phyloP scores from a whole-genome alignment of 2,888 invertebrate species.

The Panopea generosa region DNA sequence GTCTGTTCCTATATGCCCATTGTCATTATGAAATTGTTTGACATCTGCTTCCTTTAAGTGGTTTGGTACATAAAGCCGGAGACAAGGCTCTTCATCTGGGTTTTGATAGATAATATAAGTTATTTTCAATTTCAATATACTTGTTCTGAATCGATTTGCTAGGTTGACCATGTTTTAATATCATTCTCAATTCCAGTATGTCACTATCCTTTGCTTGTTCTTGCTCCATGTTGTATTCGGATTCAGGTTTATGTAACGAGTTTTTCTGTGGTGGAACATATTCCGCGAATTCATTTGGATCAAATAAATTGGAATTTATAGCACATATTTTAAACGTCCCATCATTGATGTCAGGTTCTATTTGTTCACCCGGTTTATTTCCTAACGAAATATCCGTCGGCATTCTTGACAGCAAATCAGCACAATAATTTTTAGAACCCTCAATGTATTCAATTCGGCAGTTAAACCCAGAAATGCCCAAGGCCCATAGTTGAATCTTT shows the following conservation, averaged over 20 bases:
- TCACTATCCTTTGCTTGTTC: slow-evolving; percentile 32
- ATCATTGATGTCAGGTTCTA: no score
- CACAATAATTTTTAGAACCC: slow-evolving; percentile 21
- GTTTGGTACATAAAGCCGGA: slow-evolving; percentile 4
- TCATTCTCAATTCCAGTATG: slow-evolving; percentile 16
- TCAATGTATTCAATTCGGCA: slow-evolving; percentile 40
- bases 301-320: no score
- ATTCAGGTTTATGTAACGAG: slow-evolving; percentile 7
- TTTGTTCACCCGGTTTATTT: background rate
- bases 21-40: no score
- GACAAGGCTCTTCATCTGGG: slow-evolving; percentile 38
- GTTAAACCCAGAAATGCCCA: slow-evolving; percentile 29
- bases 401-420: slow-evolving; percentile 26
- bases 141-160: slow-evolving; percentile 16
- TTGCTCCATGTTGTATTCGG: slow-evolving; percentile 13
- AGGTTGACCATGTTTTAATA: no score
- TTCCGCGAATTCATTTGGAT: slow-evolving; percentile 33
- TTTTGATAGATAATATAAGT: slow-evolving; percentile 52
- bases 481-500: slow-evolving; percentile 31
- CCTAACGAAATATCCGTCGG: background rate
- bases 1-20: no score
- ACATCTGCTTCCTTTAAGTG: no score
- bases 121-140: slow-evolving; percentile 30
- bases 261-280: slow-evolving; percentile 5
- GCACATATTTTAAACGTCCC: no score